phyloP scores from a whole-genome alignment of 2,888 invertebrate genomes.

The Melieria omissa region DNA sequence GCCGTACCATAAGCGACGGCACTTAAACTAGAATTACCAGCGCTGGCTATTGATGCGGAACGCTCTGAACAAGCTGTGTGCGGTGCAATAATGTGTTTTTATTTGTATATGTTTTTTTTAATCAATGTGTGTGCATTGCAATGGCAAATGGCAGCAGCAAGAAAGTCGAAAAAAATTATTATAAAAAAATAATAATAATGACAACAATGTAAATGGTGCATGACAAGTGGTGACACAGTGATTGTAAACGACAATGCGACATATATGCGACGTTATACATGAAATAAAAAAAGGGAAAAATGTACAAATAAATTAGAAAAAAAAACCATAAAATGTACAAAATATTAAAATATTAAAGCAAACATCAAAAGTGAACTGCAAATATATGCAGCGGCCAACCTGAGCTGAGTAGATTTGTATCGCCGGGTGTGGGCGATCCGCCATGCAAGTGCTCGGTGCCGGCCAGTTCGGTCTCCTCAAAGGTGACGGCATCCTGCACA shows the following conservation, averaged over 20 bases:
- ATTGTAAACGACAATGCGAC: background rate
- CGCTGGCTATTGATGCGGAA: slow-evolving; percentile 66
- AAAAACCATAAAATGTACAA: slow-evolving; percentile 6
- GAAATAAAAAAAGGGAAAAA: slow-evolving; percentile 17
- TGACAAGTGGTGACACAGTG: too few species aligned
- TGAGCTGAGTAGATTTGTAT: slow-evolving; percentile 74
- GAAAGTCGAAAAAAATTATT: slow-evolving; percentile 9
- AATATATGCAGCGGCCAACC: slow-evolving; percentile 67
- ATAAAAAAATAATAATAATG: too few species aligned
- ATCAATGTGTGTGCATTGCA: slow-evolving; percentile 15
- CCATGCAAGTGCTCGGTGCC: slow-evolving; percentile 70
- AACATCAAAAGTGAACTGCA: background rate
- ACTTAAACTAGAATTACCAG: slow-evolving; percentile 64
- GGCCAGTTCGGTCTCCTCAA: slow-evolving; percentile 76
- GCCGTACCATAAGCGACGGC: slow-evolving; percentile 44
- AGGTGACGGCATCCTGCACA: slow-evolving; percentile 82
- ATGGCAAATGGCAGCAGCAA: background rate
- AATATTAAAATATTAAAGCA: background rate
- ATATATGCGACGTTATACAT: too few species aligned
- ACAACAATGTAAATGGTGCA: too few species aligned
- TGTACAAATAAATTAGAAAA: slow-evolving; percentile 31
- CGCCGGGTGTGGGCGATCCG: slow-evolving; percentile 62
- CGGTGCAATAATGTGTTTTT: slow-evolving; percentile 15
- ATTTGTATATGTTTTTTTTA: slow-evolving; percentile 14
- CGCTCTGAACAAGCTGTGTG: slow-evolving; percentile 65